Evolutionary conservation across 1,140 invertebrate species (phyloP), one percentile per base, ranked within the genome.

Genomic region (Euwallacea similis): DNA sequence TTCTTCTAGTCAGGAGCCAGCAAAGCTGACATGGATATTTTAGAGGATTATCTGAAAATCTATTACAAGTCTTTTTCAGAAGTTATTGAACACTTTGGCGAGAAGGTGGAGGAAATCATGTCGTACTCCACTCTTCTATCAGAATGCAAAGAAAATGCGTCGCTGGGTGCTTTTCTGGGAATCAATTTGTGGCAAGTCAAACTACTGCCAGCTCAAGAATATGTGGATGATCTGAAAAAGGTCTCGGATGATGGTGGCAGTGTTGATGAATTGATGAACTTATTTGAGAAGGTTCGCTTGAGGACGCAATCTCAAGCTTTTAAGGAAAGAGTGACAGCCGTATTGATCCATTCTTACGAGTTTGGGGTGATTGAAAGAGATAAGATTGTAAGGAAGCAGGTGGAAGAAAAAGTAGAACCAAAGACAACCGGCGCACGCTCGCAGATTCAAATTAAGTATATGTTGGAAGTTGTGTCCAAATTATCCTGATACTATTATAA

Each of bases 1-100:
- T 86, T 84, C 63, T 78, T 89, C 6, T 88, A 85, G 67, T 84
- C 83, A 69, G 84, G 83, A 64, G 85, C 86, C 0, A 82, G 85
- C 11, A 75, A 81, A 63, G 73, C 81, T 8, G 81, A 87, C 42
- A 78, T 87, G 8, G 67, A 77, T 41, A 67, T 81, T 67, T 84
- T 85, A 44, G 75, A 85, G 8, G 56, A 80, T 41, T 77, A 87
- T 11, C 54, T 89, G 0, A 69, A 87, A 46, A 74, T 85, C 7
- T 89, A 89, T 78, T 83, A 87, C 68, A 71, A 80, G 11, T 83
- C 83, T 53, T 78, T 88, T 56, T 74, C 73, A 0, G 76, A 77
- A 10, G 82, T 78, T 2, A 66, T 82, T n/a, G 69, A 64, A 6
- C 71, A 83, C 77, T 80, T 82, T 75, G 76, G 82, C 72, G 82